Percentiles rank a stretch among this genome's conserved stretches.
Conservation (phyloP, 2,113 vertebrate genomes). For the Chaetops frenatus region DNA sequence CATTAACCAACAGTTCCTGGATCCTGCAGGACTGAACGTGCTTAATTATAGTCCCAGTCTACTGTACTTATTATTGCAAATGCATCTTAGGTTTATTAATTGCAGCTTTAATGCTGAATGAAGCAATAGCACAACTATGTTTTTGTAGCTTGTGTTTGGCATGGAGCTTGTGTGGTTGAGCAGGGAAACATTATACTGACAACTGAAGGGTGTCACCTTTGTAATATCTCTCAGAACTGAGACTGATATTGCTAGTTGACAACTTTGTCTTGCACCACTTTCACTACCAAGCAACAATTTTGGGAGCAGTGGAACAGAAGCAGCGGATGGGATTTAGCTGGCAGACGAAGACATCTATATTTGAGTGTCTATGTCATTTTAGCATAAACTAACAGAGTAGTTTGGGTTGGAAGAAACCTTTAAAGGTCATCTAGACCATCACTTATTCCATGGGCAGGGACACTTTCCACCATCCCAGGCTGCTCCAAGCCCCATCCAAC, state of each 20-base stretch:
- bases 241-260: not conserved
- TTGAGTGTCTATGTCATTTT: not conserved
- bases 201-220: not conserved
- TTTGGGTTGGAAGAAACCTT: not conserved
- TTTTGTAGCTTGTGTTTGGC: not conserved
- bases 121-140: not conserved
- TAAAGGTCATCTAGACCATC: not conserved
- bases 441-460: too few relatives aligned
- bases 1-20: not conserved
- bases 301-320: not conserved
- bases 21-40: not conserved
- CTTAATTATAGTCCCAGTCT: not conserved
- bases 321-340: not conserved
- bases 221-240: not conserved
- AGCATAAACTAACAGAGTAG: not conserved
- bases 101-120: not conserved
- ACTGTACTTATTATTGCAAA: not conserved
- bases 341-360: not conserved
- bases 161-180: not conserved
- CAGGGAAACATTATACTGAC: not conserved
- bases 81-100: not conserved
- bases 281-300: not conserved
- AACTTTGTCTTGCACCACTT: not conserved
- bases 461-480: accelerated
- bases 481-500: not conserved